These are phyloP conservation scores for Macrochelys suwanniensis DNA, from an alignment of 2,797 vertebrate genomes.

Conservation along the genomic window DNA sequence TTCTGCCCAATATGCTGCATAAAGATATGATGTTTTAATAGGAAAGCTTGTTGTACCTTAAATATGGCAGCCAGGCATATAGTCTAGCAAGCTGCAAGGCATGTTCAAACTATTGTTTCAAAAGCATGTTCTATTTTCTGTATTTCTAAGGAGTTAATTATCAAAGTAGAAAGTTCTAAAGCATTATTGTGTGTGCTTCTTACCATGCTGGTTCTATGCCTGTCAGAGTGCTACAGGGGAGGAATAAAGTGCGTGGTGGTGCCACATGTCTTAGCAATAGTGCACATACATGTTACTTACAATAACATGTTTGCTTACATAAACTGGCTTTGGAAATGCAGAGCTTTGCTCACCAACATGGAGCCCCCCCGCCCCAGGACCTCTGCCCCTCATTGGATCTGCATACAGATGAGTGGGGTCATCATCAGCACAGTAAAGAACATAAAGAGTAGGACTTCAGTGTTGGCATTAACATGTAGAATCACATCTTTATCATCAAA, in stretches of 20 bases:
- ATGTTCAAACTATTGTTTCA: too few species aligned
- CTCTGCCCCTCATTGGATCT: not conserved
- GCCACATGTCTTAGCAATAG: not conserved
- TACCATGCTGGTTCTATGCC: rapidly evolving
- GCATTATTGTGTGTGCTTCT: not conserved
- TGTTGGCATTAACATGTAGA: not conserved
- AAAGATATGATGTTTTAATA: not conserved
- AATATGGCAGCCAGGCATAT: not conserved
- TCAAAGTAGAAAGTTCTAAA: not conserved
- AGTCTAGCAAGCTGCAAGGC: not conserved
- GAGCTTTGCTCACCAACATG: not conserved
- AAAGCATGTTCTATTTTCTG: not conserved
- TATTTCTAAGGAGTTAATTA: not conserved
- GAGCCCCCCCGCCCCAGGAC: not conserved
- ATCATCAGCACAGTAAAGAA: not conserved
- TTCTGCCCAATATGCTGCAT: not conserved
- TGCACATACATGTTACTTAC: not conserved
- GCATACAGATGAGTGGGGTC: not conserved
- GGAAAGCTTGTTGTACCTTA: not conserved
- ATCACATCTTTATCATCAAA: not conserved
- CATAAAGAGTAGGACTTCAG: not conserved
- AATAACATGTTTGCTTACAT: too few species aligned
- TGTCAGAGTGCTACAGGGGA: not conserved
- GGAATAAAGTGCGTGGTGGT: not conserved
- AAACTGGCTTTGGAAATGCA: not conserved